A percentile compares a stretch with the other conserved stretches of the same genome.
These are phyloP conservation scores for Phocoena sinus DNA, from an alignment of 2,113 vertebrate genomes.

Conservation along the genomic window DNA sequence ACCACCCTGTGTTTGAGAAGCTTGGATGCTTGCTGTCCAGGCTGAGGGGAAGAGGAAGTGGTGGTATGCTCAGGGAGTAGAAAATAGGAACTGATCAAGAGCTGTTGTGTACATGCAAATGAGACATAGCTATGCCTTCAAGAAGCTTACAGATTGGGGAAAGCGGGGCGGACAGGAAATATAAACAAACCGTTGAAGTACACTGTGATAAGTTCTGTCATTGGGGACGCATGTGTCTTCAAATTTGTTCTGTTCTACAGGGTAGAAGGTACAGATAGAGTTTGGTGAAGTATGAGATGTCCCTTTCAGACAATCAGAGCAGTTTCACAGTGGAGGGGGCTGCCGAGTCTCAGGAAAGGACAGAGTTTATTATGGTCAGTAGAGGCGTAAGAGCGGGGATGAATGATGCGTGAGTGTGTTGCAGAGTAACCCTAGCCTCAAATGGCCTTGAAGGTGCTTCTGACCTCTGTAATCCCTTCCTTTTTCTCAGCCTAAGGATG, in stretches of 20 bases:
- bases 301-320: neutral
- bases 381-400: neutral
- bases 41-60: neutral
- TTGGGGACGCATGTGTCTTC: neutral
- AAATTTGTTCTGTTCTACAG: slow-evolving; percentile 1
- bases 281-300: neutral
- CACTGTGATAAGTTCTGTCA: neutral
- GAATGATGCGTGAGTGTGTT: neutral
- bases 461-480: neutral
- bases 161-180: neutral
- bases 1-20: neutral
- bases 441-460: neutral
- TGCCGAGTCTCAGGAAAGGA: neutral
- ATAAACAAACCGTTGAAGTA: neutral
- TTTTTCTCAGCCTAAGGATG: neutral
- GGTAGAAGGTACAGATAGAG: neutral
- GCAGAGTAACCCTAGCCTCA: neutral
- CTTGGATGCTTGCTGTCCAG: neutral
- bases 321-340: neutral
- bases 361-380: neutral
- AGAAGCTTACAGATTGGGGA: neutral
- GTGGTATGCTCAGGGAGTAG: neutral
- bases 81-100: neutral
- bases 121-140: neutral
- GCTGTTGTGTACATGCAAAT: neutral